Evolutionary conservation across 2,113 vertebrate species (phyloP), one percentile per base, ranked within the genome.

Genomic region (Cromileptes altivelis): DNA sequence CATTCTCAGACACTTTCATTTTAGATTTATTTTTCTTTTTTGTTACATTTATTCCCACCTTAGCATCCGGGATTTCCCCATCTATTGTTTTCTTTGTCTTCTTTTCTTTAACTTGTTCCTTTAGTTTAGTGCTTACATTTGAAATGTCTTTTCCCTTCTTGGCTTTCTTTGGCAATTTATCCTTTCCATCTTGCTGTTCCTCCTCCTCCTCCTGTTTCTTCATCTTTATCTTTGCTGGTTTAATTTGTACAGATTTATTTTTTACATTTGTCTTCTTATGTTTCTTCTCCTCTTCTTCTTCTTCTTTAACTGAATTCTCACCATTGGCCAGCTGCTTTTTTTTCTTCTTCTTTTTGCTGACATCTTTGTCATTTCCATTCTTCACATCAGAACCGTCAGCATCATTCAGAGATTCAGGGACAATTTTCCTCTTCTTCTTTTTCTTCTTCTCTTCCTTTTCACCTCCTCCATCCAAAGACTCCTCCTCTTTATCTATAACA

Each of bases 181-280:
- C 33, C n/a, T 68, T 42, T 70, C 1, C 53, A 21, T 3, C 14
- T 58, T 62, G 56, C 8, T 63, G 7, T 23, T 84, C 13, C 9
- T 81, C 57, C 45, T 83, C 61, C 30, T 30, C 30, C 12, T 78
- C 75, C 14, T 76, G 77, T 50, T 61, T 12, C 14, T 60, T 42
- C 1, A 33, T 45, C 21, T 57, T 49, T 12, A 0, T 15, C 57
- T 75, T 63, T 68, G 74, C 78, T 52, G 27, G 3, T 75, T 80
- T 23, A 2, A 13, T 50, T 65, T 88, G 52, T 40, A 12, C 21
- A 42, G 30, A 64, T 10, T 76, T 78, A 12, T 78, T 50, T 63
- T 89, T 80, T 21, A n/a, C 0, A 72, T 88, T 92, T 30, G 80
- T 84, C 52, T 78, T 92, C 70, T 7, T 71, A 55, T 33, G 19